Conservation (phyloP, 2,888 invertebrate species). For the Ptilodon capucinus region DNA sequence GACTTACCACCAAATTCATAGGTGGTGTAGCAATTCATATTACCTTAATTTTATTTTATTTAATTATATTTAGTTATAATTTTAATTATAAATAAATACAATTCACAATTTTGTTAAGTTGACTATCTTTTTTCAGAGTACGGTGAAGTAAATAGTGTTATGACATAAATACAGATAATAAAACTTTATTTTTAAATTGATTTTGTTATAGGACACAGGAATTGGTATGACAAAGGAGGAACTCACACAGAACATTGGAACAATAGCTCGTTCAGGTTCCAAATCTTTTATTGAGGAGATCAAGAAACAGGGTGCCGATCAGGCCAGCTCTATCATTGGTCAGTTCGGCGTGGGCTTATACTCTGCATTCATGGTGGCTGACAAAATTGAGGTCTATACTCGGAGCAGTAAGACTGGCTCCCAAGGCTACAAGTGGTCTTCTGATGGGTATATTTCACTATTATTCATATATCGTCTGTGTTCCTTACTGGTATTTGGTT, state of each 20-base stretch:
- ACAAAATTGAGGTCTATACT: conserved; percentile 96
- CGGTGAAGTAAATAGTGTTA: too few species aligned
- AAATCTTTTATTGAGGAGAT: conserved; percentile 95
- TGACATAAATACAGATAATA: too few species aligned
- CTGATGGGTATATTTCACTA: conserved; percentile 89
- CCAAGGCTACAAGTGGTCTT: conserved; percentile 92
- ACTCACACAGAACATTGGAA: conserved; percentile 94
- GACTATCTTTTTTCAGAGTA: too few species aligned
- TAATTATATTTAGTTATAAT: too few species aligned
- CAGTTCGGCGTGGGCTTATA: conserved; percentile 99
- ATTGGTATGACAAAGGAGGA: conserved; percentile 98
- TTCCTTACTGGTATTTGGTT: too few species aligned
- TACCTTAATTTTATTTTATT: too few species aligned
- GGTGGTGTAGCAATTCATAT: too few species aligned
- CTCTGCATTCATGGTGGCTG: conserved; percentile 98
- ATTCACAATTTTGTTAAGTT: too few species aligned
- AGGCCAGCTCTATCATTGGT: conserved; percentile 92
- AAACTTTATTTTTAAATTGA: too few species aligned
- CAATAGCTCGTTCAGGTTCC: conserved; percentile 97
- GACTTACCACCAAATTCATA: too few species aligned
- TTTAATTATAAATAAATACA: too few species aligned
- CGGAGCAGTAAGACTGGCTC: conserved; percentile 85
- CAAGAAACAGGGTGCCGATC: conserved; percentile 84
- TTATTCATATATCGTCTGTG: too few species aligned
- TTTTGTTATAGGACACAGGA: conserved; percentile 88